Conservation (phyloP, 2,888 invertebrate species). For the Hypselothyrea guttata region DNA sequence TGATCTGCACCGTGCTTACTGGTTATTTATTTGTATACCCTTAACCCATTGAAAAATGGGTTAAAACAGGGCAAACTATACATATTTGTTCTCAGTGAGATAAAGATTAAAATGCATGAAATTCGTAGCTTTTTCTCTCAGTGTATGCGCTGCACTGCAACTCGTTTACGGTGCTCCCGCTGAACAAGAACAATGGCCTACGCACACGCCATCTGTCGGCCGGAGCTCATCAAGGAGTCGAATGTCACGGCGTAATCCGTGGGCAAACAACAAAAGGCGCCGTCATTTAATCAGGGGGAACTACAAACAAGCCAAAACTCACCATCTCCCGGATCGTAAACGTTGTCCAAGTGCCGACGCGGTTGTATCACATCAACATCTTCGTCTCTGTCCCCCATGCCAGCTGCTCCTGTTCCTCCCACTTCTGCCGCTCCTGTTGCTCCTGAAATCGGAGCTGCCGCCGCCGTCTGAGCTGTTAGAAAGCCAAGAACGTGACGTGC, state of each 20-base stretch:
- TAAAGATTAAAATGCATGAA: too few relatives aligned
- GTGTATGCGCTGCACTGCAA: too few relatives aligned
- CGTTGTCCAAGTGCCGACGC: slow-evolving; percentile 56
- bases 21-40: too few relatives aligned
- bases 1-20: too few relatives aligned
- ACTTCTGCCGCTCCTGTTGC: slow-evolving; percentile 26
- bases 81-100: too few relatives aligned
- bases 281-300: slow-evolving; percentile 48
- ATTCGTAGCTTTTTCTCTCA: too few relatives aligned
- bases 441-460: slow-evolving; percentile 21
- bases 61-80: too few relatives aligned
- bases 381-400: slow-evolving; percentile 21
- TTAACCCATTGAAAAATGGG: too few relatives aligned
- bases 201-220: background rate
- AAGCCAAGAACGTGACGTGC: slow-evolving; percentile 58
- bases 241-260: slow-evolving; percentile 46
- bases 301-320: slow-evolving; percentile 52
- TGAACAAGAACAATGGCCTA: slow-evolving; percentile 24
- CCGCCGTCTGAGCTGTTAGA: slow-evolving; percentile 47
- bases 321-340: slow-evolving; percentile 82
- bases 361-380: slow-evolving; percentile 38
- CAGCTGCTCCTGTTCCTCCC: slow-evolving; percentile 15
- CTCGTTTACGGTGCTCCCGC: slow-evolving; percentile 5
- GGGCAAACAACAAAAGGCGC: slow-evolving; percentile 31
- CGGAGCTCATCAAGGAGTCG: slow-evolving; percentile 26